These are phyloP conservation scores for Poeciliopsis gracilis DNA, from an alignment of 2,797 vertebrate species.

Conservation along the genomic window DNA sequence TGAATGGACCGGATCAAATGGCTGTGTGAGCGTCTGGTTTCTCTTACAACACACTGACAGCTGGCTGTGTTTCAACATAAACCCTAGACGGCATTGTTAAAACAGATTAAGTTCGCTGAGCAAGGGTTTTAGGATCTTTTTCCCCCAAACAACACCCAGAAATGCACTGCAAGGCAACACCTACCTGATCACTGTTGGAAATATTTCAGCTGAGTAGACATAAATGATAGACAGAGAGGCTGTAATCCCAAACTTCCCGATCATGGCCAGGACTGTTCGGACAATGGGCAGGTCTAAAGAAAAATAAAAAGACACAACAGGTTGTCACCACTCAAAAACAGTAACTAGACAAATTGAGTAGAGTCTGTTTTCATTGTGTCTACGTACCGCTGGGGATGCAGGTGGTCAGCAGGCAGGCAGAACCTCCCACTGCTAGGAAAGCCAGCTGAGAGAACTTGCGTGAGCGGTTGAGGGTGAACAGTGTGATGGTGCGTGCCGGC, in stretches of 20 bases:
- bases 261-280: conserved; percentile 80
- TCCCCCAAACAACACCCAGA: background rate
- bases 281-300: conserved; percentile 69
- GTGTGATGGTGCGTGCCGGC: conserved; percentile 77
- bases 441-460: conserved; percentile 80
- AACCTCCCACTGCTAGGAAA: conserved; percentile 79
- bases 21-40: background rate
- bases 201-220: conserved; percentile 84
- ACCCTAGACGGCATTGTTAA: background rate
- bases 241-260: conserved; percentile 82
- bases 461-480: conserved; percentile 83
- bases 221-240: conserved; percentile 83
- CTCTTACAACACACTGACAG: background rate
- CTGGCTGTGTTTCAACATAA: conserved; percentile 1
- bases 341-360: background rate
- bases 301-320: background rate
- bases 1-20: background rate
- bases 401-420: conserved; percentile 80
- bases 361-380: background rate
- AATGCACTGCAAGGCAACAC: background rate
- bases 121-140: background rate
- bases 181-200: conserved; percentile 87
- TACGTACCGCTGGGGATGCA: conserved; percentile 81
- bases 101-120: background rate
- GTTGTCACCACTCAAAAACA: background rate